Evolutionary conservation across 2,888 invertebrate species (phyloP), one percentile per base, ranked within the genome.

Genomic region (Apamea crenata): DNA sequence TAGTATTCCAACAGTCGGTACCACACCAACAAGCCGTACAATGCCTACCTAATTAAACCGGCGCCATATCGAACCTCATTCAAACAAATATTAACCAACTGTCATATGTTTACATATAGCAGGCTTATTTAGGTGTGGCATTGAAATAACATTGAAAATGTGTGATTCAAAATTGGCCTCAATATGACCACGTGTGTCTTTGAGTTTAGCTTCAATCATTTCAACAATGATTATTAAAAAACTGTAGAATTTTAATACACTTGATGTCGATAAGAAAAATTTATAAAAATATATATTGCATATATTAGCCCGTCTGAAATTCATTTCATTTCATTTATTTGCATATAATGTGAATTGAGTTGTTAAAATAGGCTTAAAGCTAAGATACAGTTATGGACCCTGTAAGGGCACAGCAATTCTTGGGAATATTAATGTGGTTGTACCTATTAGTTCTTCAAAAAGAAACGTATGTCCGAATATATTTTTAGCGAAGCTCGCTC

Each of bases 41-140:
- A 90, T 90, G 83, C 87, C 90, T 90, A 91, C 89, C 91, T 90
- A 91, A 91, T 90, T 92, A 87, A 91, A 87, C 84, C 84, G 82
- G 86, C 86, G 87, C 83, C 84, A 90, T 90, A 93, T 92, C 88
- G 89, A 87, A 89, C 90, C 86, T 93, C 94, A 94, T 94, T 84
- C 93, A 93, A 92, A 91, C 92, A 93, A 94, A 94, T 90, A 92
- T 90, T 85, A 84, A 87, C 88, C 83, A 81, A 90, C 86, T 88
- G 85, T 83, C 87, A 88, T 89, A 84, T 92, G 88, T 93, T 93
- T 91, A 87, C 87, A 81, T 87, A 85, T 80, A 63, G 77, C 90
- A 88, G 83, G 78, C 89, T 86, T 88, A 81, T 84, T 89, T 81
- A 79, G 69, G 72, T 82, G 84, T 86, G 86, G 82, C 89, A 90